Percentiles rank a stretch among this genome's conserved stretches.
These are phyloP conservation scores for Parambassis ranga DNA, from an alignment of 2,797 vertebrate species.

Conservation along the genomic window DNA sequence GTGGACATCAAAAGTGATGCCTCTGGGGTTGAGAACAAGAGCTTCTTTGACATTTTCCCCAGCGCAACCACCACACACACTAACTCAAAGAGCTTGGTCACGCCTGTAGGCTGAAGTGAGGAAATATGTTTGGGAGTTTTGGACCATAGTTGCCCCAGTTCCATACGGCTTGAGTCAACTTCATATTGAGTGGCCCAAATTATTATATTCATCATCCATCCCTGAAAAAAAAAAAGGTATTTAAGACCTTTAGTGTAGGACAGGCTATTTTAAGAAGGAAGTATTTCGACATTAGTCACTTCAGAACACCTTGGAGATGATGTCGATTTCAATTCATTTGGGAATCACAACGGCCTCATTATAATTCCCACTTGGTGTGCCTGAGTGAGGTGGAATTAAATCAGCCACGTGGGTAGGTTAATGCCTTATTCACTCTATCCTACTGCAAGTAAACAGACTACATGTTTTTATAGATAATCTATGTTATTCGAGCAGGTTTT, in stretches of 20 bases:
- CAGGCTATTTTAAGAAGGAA: slow-evolving; percentile 68
- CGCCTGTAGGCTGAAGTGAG: slow-evolving; percentile 50
- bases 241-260: slow-evolving; percentile 43
- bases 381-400: slow-evolving; percentile 49
- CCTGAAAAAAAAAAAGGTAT: slow-evolving; percentile 46
- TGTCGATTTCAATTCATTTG: slow-evolving; percentile 61
- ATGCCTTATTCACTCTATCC: slow-evolving; percentile 12
- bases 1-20: slow-evolving; percentile 72
- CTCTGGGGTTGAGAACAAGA: slow-evolving; percentile 63
- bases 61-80: slow-evolving; percentile 38
- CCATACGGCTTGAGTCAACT: slow-evolving; percentile 54
- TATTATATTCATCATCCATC: slow-evolving; percentile 66
- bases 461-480: slow-evolving; percentile 6
- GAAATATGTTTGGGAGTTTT: slow-evolving; percentile 58
- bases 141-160: slow-evolving; percentile 58
- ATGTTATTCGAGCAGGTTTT: slow-evolving; percentile 4
- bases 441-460: neutral
- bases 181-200: slow-evolving; percentile 63
- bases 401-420: slow-evolving; percentile 17
- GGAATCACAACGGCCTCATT: slow-evolving; percentile 69
- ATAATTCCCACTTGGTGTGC: slow-evolving; percentile 49
- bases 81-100: slow-evolving; percentile 61
- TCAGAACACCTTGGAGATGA: slow-evolving; percentile 60
- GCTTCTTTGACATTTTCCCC: slow-evolving; percentile 63
- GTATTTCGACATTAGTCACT: slow-evolving; percentile 63